Conservation (phyloP, 2,888 invertebrate species). For the Pocota personata region DNA sequence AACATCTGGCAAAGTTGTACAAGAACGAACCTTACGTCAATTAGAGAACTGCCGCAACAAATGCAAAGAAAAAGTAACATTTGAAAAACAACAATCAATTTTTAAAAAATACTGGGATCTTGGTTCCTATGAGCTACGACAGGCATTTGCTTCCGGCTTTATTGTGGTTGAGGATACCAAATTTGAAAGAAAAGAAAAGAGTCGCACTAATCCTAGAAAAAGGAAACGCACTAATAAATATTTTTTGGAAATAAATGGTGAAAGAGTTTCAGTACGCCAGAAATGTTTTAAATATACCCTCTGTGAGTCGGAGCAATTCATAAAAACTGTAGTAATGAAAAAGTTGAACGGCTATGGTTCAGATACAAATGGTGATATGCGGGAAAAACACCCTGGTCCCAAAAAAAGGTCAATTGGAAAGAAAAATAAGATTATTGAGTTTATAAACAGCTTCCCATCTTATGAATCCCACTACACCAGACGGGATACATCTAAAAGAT, state of each 20-base stretch:
- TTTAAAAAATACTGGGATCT: no score
- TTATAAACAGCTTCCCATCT: no score
- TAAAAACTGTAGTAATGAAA: background rate
- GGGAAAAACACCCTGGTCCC: constrained; percentile 34
- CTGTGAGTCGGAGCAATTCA: background rate
- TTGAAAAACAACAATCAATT: no score
- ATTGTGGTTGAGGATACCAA: no score
- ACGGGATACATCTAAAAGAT: no score
- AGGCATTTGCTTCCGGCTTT: no score
- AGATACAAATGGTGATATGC: constrained; percentile 32
- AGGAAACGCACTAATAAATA: background rate
- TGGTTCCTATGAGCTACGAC: no score
- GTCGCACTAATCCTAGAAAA: background rate
- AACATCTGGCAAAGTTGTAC: constrained; percentile 5
- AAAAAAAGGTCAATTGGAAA: constrained; percentile 32
- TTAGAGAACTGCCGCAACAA: no score
- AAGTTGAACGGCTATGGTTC: constrained; percentile 25
- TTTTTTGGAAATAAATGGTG: background rate
- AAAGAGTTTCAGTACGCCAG: background rate
- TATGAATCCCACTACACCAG: no score
- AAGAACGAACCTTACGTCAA: background rate
- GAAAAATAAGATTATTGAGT: no score
- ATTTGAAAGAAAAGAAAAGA: no score
- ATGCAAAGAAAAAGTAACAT: no score
- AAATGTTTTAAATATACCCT: background rate